Evolutionary conservation across 1,140 invertebrate species (phyloP).

Genomic region (Rhopalosiphum padi): DNA sequence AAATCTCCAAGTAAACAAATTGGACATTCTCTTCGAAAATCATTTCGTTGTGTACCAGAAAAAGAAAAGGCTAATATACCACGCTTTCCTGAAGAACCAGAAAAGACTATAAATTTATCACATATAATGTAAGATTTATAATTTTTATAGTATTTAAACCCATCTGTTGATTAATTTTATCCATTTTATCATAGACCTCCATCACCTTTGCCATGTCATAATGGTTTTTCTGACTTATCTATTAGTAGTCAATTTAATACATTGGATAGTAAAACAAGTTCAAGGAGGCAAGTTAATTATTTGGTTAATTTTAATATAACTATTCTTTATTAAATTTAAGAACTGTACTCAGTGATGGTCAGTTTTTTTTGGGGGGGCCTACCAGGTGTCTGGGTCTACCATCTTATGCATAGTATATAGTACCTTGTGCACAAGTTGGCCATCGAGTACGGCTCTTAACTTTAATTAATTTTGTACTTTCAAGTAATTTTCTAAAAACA

Average conservation of each 20-base stretch:
- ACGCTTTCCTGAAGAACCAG: constrained; percentile 88
- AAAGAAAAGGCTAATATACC: constrained; percentile 81
- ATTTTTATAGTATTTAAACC: constrained; percentile 9
- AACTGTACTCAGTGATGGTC: neutral
- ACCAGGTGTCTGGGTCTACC: too few relatives aligned
- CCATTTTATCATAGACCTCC: constrained; percentile 72
- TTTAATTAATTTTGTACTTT: neutral
- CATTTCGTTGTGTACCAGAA: constrained; percentile 94
- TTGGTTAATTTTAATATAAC: neutral
- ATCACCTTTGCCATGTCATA: constrained; percentile 85
- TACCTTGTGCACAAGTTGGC: neutral
- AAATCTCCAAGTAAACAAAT: constrained; percentile 88
- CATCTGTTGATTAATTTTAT: constrained; percentile 43
- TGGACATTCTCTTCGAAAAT: constrained; percentile 93
- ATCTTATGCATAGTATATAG: too few relatives aligned
- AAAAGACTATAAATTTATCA: constrained; percentile 91
- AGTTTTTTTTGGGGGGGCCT: neutral
- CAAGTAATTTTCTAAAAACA: neutral
- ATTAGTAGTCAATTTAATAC: constrained; percentile 73
- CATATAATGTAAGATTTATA: constrained; percentile 87
- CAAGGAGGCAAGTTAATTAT: constrained; percentile 66
- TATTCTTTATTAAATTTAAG: neutral
- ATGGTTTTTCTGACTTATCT: constrained; percentile 80
- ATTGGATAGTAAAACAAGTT: constrained; percentile 79
- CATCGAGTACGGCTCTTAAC: neutral